Percentiles rank a stretch among this genome's conserved stretches.
phyloP scores from a whole-genome alignment of 2,797 vertebrate species.

The Huso huso region DNA sequence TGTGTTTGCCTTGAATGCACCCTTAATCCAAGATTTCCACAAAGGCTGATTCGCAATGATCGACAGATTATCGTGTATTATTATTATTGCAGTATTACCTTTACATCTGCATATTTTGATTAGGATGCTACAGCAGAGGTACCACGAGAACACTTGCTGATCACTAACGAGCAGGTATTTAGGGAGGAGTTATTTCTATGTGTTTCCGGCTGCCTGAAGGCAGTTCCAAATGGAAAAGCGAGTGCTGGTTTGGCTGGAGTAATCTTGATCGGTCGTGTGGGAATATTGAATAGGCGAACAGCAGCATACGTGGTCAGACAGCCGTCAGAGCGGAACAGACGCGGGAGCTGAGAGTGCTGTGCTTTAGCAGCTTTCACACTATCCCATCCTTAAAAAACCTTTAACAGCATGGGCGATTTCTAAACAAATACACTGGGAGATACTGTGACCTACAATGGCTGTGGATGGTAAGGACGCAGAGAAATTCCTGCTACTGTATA shows the following conservation, averaged over 20 bases:
- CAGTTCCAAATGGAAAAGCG: background rate
- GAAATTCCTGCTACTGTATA: too few species aligned
- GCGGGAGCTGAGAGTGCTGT: conserved; percentile 26
- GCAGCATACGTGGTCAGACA: conserved; percentile 3
- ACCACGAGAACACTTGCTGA: too few species aligned
- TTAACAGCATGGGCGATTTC: conserved; percentile 48
- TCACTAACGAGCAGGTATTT: background rate
- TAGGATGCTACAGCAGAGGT: too few species aligned
- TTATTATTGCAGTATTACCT: too few species aligned
- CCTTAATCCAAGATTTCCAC: too few species aligned
- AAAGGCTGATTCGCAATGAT: too few species aligned
- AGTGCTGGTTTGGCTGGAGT: background rate
- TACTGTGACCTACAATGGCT: conserved; percentile 61
- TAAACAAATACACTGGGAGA: conserved; percentile 61
- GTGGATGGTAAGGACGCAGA: conserved; percentile 60
- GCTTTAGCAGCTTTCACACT: background rate
- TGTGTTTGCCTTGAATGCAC: too few species aligned
- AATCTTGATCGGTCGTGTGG: background rate
- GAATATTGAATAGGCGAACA: background rate
- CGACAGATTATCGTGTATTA: too few species aligned
- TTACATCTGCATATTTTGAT: too few species aligned
- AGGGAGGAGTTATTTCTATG: conserved; percentile 1
- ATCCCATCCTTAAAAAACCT: conserved; percentile 24
- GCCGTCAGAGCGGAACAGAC: conserved; percentile 9
- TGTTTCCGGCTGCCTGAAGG: background rate